Conservation (phyloP, 23 tunicate species). For the Phallusia fumigata region DNA sequence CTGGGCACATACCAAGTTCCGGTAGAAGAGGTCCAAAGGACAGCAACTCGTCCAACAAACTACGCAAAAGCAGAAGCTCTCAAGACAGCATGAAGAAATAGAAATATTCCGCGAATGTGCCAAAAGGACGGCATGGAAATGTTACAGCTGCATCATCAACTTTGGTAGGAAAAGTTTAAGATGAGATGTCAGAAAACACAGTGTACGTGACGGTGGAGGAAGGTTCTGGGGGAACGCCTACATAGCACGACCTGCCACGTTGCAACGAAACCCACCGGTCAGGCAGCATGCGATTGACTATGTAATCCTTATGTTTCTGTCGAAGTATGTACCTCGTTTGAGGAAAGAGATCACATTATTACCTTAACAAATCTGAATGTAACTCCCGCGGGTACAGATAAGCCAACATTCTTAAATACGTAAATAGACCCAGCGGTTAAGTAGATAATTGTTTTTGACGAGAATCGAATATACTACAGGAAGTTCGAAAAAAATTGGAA, state of each 20-base stretch:
- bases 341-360: no score
- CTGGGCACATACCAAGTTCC: no score
- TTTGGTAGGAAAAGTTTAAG: not conserved
- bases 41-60: not conserved
- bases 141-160: no score
- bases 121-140: not conserved
- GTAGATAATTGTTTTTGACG: no score
- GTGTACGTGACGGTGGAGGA: not conserved
- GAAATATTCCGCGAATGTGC: not conserved
- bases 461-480: no score
- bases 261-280: not conserved
- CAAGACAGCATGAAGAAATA: not conserved
- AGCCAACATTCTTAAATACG: no score
- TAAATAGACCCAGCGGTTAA: no score
- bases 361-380: no score
- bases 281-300: not conserved
- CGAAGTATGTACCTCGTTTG: not conserved
- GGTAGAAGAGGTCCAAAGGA: no score
- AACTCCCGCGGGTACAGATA: no score
- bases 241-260: not conserved
- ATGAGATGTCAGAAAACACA: not conserved
- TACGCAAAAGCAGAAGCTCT: not conserved
- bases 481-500: no score
- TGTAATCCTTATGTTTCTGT: not conserved
- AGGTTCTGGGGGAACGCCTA: not conserved